Base-by-base conservation (phyloP, 2,888 invertebrate genomes). In the Plemyria rubiginata region DNA sequence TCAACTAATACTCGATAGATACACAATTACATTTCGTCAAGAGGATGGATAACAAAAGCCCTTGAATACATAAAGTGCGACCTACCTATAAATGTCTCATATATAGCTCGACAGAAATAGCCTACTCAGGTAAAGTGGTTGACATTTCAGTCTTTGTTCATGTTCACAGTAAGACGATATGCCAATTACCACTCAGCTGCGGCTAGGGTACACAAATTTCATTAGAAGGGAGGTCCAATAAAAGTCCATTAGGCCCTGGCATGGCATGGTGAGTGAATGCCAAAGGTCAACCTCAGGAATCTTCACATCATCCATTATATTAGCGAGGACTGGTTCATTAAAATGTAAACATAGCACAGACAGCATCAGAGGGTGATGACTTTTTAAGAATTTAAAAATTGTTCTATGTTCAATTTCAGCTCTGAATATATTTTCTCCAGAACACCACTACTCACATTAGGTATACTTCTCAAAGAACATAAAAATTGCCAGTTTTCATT, bases 151-250 rank as follows among this genome's bases (percentile, higher is more conserved):
- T 45, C 40, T 53, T 56, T 51, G 63, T 67, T 29, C 43, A 62
- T 60, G 53, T 70, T 65, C 55, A 56, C 60, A 55, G 59, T 58
- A 74, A 74, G 65, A 70, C 74, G 78, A 78, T 77, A 81, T 75
- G 76, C 73, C 79, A 77, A 82, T 81, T 78, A 78, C 73, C 78
- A 78, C 80, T 84, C 78, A 75, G 74, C 75, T 70, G 72, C 66
- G 77, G 68, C 70, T 68, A 65, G 70, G 76, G 75, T 74, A 81
- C 73, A 80, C 80, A 83, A 80, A 65, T 53, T 59, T 62, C 48
- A 62, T 65, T 65, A 62, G 43, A 53, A 53, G 22, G 41, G 49
- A 53, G 22, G 41, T 52, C 32, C 55, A 62, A 45, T 54, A 62
- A 65, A 62, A 65, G 54, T 59, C 58, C 59, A 65, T 65, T 62